Evolutionary conservation across 2,113 vertebrate species (phyloP).

Genomic region (Vidua macroura): DNA sequence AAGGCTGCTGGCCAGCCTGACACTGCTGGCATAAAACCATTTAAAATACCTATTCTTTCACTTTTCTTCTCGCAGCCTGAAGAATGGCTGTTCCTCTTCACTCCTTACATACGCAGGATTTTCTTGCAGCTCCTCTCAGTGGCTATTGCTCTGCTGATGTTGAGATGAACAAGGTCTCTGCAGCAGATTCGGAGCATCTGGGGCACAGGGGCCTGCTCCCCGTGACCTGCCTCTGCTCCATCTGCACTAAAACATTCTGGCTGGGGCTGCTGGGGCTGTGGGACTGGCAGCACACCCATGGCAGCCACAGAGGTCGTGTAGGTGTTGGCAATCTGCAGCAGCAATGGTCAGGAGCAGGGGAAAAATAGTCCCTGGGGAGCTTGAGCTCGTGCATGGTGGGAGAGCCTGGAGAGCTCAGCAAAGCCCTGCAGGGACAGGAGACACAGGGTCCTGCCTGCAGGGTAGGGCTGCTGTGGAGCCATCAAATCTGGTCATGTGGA

Average conservation of each 20-base stretch:
- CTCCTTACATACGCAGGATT: neutral
- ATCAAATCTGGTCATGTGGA: neutral
- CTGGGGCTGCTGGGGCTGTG: neutral
- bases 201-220: neutral
- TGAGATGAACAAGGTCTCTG: neutral
- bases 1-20: neutral
- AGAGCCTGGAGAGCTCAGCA: neutral
- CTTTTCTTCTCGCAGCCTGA: neutral
- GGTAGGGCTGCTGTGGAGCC: neutral
- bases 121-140: neutral
- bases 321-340: neutral
- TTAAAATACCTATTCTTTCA: neutral
- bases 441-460: fast-evolving
- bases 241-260: neutral
- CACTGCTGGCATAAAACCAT: neutral
- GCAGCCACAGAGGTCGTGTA: neutral
- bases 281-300: neutral
- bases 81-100: neutral
- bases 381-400: neutral
- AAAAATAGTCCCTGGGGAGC: neutral
- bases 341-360: neutral
- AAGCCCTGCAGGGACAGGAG: neutral
- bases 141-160: neutral
- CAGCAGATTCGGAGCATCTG: neutral
- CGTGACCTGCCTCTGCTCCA: neutral